Evolutionary conservation across 2,888 invertebrate genomes (phyloP).

Genomic region (Nemurella pictetii): DNA sequence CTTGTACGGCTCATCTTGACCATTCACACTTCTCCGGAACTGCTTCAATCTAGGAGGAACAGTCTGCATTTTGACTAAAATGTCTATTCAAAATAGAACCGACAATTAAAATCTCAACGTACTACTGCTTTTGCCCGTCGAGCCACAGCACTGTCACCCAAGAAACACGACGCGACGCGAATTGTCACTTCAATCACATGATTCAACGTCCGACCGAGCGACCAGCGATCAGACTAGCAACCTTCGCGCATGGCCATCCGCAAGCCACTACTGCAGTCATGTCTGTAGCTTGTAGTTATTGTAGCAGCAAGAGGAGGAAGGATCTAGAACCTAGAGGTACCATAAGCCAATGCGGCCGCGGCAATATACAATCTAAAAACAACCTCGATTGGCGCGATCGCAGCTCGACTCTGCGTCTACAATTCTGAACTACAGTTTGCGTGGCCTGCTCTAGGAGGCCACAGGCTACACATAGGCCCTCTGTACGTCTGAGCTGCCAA

Average conservation of each 20-base stretch:
- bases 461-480: neutral
- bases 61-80: conserved; percentile 39
- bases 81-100: neutral
- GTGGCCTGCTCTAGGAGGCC: neutral
- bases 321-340: neutral
- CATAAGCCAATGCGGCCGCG: neutral
- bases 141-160: neutral
- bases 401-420: neutral
- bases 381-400: neutral
- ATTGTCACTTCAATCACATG: neutral
- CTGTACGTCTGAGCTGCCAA: neutral
- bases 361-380: neutral
- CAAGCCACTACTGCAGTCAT: neutral
- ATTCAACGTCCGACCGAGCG: neutral
- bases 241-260: neutral
- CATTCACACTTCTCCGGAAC: conserved; percentile 41
- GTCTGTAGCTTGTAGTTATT: neutral
- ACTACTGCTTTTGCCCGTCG: neutral
- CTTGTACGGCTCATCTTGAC: conserved; percentile 40
- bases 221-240: neutral
- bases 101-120: neutral
- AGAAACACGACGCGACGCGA: neutral
- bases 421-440: neutral
- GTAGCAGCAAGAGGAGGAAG: neutral
- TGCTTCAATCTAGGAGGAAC: conserved; percentile 41